Percentiles rank a stretch among this genome's conserved stretches.
These are phyloP conservation scores for Meteorus colon DNA, from an alignment of 2,888 invertebrate species.

Conservation along the genomic window DNA sequence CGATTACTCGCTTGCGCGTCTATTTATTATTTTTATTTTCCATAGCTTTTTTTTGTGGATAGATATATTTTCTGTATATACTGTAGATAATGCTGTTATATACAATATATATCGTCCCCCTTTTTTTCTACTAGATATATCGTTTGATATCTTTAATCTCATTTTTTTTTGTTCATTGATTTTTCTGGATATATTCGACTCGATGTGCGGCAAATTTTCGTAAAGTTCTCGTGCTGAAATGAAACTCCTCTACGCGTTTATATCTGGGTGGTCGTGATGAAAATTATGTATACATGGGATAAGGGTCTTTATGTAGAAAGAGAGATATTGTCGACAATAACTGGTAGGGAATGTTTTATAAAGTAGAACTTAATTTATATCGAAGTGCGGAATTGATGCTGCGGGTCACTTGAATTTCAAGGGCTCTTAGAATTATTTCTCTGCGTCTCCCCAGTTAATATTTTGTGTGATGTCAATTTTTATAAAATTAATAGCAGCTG, in stretches of 20 bases:
- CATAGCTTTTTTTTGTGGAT: not conserved
- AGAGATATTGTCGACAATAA: slow-evolving; percentile 19
- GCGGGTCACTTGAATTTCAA: slow-evolving; percentile 65
- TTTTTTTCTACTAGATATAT: not conserved
- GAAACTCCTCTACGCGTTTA: not conserved
- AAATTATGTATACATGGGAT: not conserved
- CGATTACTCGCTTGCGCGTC: slow-evolving; percentile 42
- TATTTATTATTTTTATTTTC: slow-evolving; percentile 24
- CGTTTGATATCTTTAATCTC: not conserved
- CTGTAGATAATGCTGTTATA: not conserved
- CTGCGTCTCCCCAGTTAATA: too few relatives aligned
- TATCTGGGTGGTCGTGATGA: slow-evolving; percentile 28
- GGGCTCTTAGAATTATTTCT: slow-evolving; percentile 56
- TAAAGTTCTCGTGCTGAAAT: slow-evolving; percentile 29
- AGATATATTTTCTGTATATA: not conserved
- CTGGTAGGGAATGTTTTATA: not conserved
- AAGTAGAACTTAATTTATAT: slow-evolving; percentile 69
- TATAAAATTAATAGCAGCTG: too few relatives aligned
- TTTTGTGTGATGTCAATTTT: not conserved
- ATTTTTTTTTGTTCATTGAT: slow-evolving; percentile 3
- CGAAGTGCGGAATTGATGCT: slow-evolving; percentile 61
- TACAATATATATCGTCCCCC: not conserved
- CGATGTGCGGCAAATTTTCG: not conserved
- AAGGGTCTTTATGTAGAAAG: not conserved
- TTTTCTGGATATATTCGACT: not conserved